A percentile compares a stretch with the other conserved stretches of the same genome.
Conservation (phyloP, 2,888 invertebrate species). For the Theristus sp. region DNA sequence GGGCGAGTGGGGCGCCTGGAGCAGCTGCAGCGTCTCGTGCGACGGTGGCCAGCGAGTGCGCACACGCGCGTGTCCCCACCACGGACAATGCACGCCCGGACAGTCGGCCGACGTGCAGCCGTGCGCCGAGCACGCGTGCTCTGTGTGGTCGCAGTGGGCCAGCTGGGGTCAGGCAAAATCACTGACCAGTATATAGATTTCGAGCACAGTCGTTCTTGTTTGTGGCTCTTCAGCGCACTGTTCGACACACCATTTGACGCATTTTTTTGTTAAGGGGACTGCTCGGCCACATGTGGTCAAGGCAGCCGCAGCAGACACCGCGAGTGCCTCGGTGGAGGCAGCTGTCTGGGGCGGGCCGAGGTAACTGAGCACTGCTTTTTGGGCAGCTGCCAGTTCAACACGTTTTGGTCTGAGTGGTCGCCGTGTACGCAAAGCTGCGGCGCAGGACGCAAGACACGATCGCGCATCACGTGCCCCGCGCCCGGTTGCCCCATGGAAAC, state of each 20-base stretch:
- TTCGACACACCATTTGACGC: no score
- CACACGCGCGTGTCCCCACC: conserved; percentile 4
- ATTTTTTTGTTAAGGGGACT: not conserved
- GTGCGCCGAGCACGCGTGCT: not conserved
- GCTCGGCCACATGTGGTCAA: not conserved
- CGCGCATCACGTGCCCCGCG: not conserved
- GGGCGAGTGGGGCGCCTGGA: conserved; percentile 10
- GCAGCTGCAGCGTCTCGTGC: conserved; percentile 6
- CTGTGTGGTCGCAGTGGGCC: not conserved
- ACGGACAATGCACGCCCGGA: not conserved
- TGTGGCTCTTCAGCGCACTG: no score
- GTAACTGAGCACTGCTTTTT: no score
- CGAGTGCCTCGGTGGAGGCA: not conserved
- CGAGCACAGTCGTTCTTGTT: no score
- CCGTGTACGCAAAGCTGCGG: not conserved
- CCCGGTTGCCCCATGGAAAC: not conserved
- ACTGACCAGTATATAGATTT: not conserved
- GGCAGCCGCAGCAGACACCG: not conserved
- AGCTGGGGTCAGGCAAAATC: not conserved
- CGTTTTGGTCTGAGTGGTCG: not conserved
- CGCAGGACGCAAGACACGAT: not conserved
- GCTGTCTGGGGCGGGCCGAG: not conserved
- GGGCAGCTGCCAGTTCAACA: not conserved
- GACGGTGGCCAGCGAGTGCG: conserved; percentile 4
- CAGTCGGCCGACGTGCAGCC: not conserved